phyloP scores from a whole-genome alignment of 2,113 vertebrate species.

The Promerops cafer region DNA sequence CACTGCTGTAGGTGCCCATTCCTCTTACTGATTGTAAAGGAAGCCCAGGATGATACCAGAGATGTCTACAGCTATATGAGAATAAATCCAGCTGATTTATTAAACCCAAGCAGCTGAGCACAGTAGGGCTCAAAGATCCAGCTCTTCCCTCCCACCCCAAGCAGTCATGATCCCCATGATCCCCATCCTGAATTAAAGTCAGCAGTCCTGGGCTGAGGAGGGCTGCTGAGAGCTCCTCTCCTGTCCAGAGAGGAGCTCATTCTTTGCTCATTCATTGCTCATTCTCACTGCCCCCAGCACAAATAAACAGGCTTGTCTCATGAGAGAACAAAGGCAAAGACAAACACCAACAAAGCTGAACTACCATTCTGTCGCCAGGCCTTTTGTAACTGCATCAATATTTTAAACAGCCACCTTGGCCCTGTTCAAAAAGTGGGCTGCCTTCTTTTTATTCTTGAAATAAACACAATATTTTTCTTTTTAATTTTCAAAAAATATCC shows the following conservation, averaged over 20 bases:
- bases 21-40: neutral
- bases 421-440: neutral
- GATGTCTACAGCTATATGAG: neutral
- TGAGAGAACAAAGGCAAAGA: neutral
- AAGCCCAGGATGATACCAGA: neutral
- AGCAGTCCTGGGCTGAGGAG: neutral
- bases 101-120: neutral
- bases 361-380: neutral
- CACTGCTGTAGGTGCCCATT: neutral
- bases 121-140: neutral
- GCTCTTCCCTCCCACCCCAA: neutral
- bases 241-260: neutral
- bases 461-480: neutral
- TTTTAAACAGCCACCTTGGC: neutral
- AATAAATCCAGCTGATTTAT: neutral
- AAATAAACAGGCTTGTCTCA: constrained; percentile 16
- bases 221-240: neutral
- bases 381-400: neutral
- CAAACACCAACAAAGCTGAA: neutral
- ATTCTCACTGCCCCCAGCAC: neutral
- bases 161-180: fast-evolving
- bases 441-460: neutral
- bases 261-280: neutral
- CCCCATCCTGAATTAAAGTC: neutral
- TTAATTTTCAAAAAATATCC: neutral